Evolutionary conservation across 1,140 invertebrate species (phyloP).

Genomic region (Leptinotarsa lineolata): DNA sequence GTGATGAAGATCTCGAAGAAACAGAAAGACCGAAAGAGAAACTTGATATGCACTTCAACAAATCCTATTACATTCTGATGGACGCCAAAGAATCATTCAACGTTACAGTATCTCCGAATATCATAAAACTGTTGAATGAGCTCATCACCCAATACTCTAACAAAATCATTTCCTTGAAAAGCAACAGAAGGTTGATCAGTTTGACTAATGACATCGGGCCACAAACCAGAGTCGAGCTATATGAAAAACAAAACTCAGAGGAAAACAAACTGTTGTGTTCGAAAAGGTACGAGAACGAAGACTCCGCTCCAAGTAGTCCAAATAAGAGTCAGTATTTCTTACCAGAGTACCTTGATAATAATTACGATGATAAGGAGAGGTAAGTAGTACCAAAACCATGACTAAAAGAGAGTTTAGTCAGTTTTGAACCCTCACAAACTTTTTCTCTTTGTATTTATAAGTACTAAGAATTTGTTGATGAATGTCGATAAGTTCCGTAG

Average conservation of each 20-base stretch:
- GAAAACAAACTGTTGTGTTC: constrained; percentile 60
- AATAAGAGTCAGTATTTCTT: constrained; percentile 50
- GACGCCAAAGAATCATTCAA: constrained; percentile 71
- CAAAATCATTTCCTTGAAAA: constrained; percentile 52
- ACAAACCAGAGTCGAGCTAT: constrained; percentile 62
- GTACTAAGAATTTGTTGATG: no score
- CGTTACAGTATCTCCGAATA: constrained; percentile 70
- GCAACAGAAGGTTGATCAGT: constrained; percentile 51
- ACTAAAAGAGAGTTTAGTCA: no score
- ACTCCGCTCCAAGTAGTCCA: constrained; percentile 66
- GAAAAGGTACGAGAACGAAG: constrained; percentile 61
- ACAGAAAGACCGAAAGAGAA: constrained; percentile 45
- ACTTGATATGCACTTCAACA: constrained; percentile 55
- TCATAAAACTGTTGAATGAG: constrained; percentile 65
- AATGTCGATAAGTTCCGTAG: no score
- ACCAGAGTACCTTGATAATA: constrained; percentile 46
- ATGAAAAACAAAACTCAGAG: constrained; percentile 59
- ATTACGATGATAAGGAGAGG: constrained; percentile 59
- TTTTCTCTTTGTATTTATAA: no score
- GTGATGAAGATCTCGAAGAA: constrained; percentile 60
- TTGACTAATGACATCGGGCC: constrained; percentile 66
- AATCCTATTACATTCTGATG: constrained; percentile 69
- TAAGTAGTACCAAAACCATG: constrained; percentile 34
- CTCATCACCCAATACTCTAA: constrained; percentile 62
- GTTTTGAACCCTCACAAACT: no score